Evolutionary conservation across 2,888 invertebrate genomes (phyloP).

Genomic region (Rhingia rostrata): DNA sequence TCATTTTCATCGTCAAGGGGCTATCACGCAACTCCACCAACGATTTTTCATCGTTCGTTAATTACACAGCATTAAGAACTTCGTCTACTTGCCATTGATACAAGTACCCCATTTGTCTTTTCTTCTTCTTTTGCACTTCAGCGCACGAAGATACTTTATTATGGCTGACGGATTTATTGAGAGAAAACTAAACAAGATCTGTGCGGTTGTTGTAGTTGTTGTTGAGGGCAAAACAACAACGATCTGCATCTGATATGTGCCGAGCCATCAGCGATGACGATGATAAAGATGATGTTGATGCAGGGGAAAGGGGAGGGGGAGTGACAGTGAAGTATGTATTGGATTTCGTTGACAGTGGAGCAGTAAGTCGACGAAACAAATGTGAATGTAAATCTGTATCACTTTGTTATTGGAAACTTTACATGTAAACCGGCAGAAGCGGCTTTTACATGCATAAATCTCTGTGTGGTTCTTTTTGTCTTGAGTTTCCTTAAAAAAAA

Average conservation of each 20-base stretch:
- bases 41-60: constrained; percentile 44
- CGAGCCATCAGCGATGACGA: too few species aligned
- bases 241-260: not conserved
- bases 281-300: not conserved
- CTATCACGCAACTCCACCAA: constrained; percentile 31
- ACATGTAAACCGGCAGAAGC: constrained; percentile 34
- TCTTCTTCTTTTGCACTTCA: constrained; percentile 38
- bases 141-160: constrained; percentile 42
- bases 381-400: constrained; percentile 58
- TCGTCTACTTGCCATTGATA: not conserved
- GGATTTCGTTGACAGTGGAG: constrained; percentile 63
- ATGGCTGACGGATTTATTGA: constrained; percentile 57
- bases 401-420: constrained; percentile 35
- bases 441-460: constrained; percentile 43
- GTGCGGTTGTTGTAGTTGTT: not conserved
- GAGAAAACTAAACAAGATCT: constrained; percentile 47
- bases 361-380: constrained; percentile 40
- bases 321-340: constrained; percentile 64
- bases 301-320: not conserved
- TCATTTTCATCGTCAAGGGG: constrained; percentile 37
- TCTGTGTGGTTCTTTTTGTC: constrained; percentile 44
- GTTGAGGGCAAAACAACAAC: constrained; percentile 24
- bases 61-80: constrained; percentile 47
- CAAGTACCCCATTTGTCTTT: constrained; percentile 9
- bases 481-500: not conserved